phyloP scores from a whole-genome alignment of 2,113 vertebrate species.

The Dendropsophus ebraccatus region DNA sequence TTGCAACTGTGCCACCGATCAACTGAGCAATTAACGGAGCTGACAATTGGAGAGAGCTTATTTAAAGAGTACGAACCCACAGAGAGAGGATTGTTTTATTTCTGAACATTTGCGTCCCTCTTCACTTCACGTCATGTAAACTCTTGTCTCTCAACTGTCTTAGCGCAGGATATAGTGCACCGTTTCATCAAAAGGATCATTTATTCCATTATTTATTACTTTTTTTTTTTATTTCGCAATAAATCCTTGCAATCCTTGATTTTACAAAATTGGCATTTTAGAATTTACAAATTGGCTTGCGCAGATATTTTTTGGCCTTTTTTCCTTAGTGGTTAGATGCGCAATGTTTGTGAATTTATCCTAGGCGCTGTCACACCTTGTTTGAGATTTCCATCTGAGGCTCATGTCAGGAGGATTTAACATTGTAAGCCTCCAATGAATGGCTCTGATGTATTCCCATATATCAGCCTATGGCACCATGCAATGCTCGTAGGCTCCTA shows the following conservation, averaged over 20 bases:
- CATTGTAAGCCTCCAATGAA: too few species aligned
- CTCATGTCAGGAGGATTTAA: background rate
- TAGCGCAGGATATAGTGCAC: background rate
- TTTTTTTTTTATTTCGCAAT: background rate
- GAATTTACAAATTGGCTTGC: background rate
- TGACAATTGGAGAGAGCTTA: slow-evolving; percentile 59
- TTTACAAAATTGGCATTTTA: background rate
- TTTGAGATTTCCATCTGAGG: background rate
- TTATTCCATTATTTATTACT: background rate
- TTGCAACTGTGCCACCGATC: slow-evolving; percentile 82
- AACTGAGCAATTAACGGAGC: slow-evolving; percentile 87
- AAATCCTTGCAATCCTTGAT: background rate
- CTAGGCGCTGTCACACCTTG: too few species aligned
- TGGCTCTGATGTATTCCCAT: too few species aligned
- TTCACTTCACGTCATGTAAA: slow-evolving; percentile 37
- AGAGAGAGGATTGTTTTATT: slow-evolving; percentile 54
- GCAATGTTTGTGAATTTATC: background rate
- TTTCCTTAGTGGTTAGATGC: background rate
- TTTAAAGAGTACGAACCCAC: slow-evolving; percentile 58
- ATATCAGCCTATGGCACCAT: too few species aligned
- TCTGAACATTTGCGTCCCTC: slow-evolving; percentile 46
- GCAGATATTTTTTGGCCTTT: background rate
- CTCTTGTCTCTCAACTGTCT: slow-evolving; percentile 31
- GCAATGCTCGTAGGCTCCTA: too few species aligned
- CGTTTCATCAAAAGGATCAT: slow-evolving; percentile 21